Evolutionary conservation across 1,140 invertebrate species (phyloP).

Genomic region (Steinernema feltiae): DNA sequence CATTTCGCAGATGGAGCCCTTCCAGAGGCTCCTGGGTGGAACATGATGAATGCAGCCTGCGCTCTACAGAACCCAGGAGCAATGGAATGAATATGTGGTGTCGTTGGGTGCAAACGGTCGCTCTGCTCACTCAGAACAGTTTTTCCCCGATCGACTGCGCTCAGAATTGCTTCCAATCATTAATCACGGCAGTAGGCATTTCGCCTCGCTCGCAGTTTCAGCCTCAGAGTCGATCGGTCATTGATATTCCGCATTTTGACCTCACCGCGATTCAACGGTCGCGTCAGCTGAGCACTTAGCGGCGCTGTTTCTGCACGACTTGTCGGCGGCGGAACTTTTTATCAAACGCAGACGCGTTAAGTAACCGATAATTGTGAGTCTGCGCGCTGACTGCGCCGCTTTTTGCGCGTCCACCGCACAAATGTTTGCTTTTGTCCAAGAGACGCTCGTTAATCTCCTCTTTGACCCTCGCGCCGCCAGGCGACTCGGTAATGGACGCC

Average conservation of each 20-base stretch:
- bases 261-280: background rate
- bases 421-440: constrained; percentile 1
- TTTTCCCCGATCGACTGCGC: too few species aligned
- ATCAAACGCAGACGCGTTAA: background rate
- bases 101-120: too few species aligned
- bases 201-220: background rate
- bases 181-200: background rate
- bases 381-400: background rate
- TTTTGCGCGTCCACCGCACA: background rate
- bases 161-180: too few species aligned
- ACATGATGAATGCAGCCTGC: too few species aligned
- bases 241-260: background rate
- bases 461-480: background rate
- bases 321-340: background rate
- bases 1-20: too few species aligned
- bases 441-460: background rate
- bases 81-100: too few species aligned
- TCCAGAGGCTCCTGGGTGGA: too few species aligned
- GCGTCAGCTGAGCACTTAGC: constrained; percentile 8
- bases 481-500: background rate
- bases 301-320: background rate
- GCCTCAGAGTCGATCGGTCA: background rate
- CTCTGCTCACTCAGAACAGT: too few species aligned
- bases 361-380: constrained; percentile 3
- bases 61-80: too few species aligned